Evolutionary conservation across 2,888 invertebrate species (phyloP), one percentile per base, ranked within the genome.

Genomic region (Phyllotreta striolata): DNA sequence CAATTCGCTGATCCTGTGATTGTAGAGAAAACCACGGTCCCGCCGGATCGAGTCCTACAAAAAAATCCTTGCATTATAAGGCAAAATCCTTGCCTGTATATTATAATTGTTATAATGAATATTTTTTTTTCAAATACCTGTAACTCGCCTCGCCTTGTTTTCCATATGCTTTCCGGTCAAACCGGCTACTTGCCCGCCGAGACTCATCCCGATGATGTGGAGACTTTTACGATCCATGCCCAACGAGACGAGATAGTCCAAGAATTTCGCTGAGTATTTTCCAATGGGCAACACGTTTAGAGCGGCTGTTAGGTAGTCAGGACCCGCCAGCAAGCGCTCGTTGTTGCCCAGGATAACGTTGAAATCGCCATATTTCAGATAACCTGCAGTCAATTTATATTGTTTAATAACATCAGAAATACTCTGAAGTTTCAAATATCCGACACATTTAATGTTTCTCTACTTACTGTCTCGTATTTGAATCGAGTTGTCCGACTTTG

Each of bases 301-400:
- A 1, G 75, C 78, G 10, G 80, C 76, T 0, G 82, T 83, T 73
- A 83, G 78, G 79, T 87, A 87, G 84, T 85, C 85, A 0, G 86
- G 86, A 0, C 86, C 85, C 0, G 86, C 85, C 60, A 85, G 82
- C 13, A 86, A 75, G 9, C 80, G 78, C 9, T 78, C 77, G 34
- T 85, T 84, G 71, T 86, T 84, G 51, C 86, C 82, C 76, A 86
- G 80, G 39, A 87, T 85, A 3, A 87, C 75, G 73, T 87, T 87
- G 1, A 80, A 79, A 66, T 84, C 83, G 0, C 84, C 84, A 6
- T 82, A 77, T 52, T 82, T 76, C 70, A 83, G 79, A 75, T 83
- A 85, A 1, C 84, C 86, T 86, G 77, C 8, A 71, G 60, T 8
- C 8, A 10, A 46, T 3, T 41, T 41, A 41, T n/a, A 41, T 46